These are phyloP conservation scores for Baronia brevicornis DNA, from an alignment of 2,888 invertebrate genomes.

Conservation along the genomic window DNA sequence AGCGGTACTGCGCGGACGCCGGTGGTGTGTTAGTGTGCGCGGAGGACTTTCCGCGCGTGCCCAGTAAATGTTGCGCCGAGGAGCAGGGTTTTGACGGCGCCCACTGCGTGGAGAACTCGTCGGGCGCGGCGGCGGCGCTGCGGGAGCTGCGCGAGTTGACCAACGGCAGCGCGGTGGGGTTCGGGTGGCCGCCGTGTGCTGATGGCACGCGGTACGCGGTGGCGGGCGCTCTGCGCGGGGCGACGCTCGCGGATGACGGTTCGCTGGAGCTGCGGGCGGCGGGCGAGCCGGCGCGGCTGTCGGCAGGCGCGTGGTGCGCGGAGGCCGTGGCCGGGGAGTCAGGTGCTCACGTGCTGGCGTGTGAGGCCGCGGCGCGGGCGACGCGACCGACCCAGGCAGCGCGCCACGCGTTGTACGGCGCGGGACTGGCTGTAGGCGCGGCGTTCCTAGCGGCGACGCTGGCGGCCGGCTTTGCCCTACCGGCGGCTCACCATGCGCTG, in stretches of 20 bases:
- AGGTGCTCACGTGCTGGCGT: slow-evolving; percentile 32
- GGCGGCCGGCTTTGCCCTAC: slow-evolving; percentile 85
- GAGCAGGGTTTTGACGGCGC: slow-evolving; percentile 76
- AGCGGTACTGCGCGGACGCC: slow-evolving; percentile 81
- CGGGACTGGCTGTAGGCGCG: slow-evolving; percentile 86
- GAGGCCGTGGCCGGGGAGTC: slow-evolving; percentile 67
- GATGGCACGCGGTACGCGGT: slow-evolving; percentile 71
- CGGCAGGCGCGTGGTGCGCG: slow-evolving; percentile 61
- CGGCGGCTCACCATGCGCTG: slow-evolving; percentile 88
- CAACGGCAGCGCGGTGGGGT: slow-evolving; percentile 49
- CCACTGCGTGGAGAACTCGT: slow-evolving; percentile 56
- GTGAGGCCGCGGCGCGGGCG: slow-evolving; percentile 66
- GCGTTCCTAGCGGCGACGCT: slow-evolving; percentile 88
- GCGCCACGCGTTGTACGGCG: slow-evolving; percentile 83
- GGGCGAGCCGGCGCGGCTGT: slow-evolving; percentile 52
- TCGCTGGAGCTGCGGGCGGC: slow-evolving; percentile 63
- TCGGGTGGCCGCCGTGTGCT: slow-evolving; percentile 75
- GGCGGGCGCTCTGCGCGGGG: slow-evolving; percentile 72
- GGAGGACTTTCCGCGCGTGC: slow-evolving; percentile 44
- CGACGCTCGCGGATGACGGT: slow-evolving; percentile 69
- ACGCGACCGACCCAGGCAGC: slow-evolving; percentile 21
- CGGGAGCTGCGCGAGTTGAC: slow-evolving; percentile 42
- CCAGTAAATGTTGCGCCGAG: slow-evolving; percentile 82
- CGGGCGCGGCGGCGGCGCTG: slow-evolving; percentile 40
- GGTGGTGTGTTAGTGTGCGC: slow-evolving; percentile 79